Conservation (phyloP, 2,113 vertebrate species). For the Lates calcarifer region DNA sequence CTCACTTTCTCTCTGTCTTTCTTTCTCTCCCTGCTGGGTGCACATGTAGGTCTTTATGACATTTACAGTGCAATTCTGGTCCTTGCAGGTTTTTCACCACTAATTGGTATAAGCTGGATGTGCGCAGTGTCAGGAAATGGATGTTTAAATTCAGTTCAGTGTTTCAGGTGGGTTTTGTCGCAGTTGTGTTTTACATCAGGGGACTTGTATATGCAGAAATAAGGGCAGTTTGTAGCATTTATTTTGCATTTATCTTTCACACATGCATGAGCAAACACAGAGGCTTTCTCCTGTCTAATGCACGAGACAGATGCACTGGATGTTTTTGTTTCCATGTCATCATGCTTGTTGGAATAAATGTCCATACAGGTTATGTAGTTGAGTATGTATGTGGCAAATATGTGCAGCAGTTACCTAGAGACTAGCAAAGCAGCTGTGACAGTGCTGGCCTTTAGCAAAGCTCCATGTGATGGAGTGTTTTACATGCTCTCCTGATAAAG, state of each 20-base stretch:
- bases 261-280: conserved; percentile 1
- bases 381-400: conserved; percentile 24
- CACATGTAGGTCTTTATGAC: conserved; percentile 44
- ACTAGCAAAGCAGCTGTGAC: conserved; percentile 45
- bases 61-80: conserved; percentile 31
- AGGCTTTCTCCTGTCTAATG: not conserved
- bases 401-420: conserved; percentile 46
- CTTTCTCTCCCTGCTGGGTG: conserved; percentile 12
- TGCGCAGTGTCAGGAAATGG: conserved; percentile 1
- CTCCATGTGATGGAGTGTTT: conserved; percentile 49
- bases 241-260: not conserved
- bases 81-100: conserved; percentile 27
- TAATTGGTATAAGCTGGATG: conserved; percentile 51
- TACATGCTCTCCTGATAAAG: conserved; percentile 23
- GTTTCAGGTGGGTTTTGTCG: not conserved
- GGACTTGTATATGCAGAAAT: not conserved
- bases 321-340: conserved; percentile 8
- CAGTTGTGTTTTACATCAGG: conserved; percentile 18
- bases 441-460: conserved; percentile 62
- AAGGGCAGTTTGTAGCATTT: conserved; percentile 9
- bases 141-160: conserved; percentile 10
- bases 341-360: not conserved
- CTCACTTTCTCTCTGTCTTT: conserved; percentile 1
- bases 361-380: conserved; percentile 4
- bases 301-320: not conserved